Conservation (phyloP, 2,113 vertebrate species). For the Apteryx mantelli region DNA sequence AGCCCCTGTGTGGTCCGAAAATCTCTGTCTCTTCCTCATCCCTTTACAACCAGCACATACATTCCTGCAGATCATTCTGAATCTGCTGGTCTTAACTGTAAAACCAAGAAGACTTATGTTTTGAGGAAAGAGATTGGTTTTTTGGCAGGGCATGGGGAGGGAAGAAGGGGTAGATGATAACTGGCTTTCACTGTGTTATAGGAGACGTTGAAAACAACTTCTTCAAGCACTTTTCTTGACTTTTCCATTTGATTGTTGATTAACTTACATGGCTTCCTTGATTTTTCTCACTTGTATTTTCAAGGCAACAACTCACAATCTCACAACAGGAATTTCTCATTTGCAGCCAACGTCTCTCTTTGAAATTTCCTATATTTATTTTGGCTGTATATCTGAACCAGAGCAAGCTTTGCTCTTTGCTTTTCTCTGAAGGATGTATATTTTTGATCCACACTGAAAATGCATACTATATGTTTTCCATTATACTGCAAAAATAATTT, state of each 20-base stretch:
- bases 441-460: not conserved
- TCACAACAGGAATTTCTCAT: not conserved
- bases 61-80: not conserved
- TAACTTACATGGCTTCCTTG: not conserved
- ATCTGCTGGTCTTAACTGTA: not conserved
- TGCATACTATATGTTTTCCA: not conserved
- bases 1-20: not conserved
- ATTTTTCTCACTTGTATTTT: not conserved
- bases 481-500: not conserved
- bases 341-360: not conserved
- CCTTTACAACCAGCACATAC: not conserved
- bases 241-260: not conserved
- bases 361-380: not conserved
- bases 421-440: not conserved
- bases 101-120: not conserved
- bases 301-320: not conserved
- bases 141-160: accelerated
- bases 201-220: not conserved
- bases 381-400: not conserved
- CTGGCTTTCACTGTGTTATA: not conserved
- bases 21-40: not conserved
- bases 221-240: not conserved
- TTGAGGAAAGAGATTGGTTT: not conserved
- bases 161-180: not conserved
- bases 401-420: not conserved